Percentiles rank a stretch among this genome's conserved stretches.
phyloP scores from a whole-genome alignment of 2,888 invertebrate species.

The Alitta virens region DNA sequence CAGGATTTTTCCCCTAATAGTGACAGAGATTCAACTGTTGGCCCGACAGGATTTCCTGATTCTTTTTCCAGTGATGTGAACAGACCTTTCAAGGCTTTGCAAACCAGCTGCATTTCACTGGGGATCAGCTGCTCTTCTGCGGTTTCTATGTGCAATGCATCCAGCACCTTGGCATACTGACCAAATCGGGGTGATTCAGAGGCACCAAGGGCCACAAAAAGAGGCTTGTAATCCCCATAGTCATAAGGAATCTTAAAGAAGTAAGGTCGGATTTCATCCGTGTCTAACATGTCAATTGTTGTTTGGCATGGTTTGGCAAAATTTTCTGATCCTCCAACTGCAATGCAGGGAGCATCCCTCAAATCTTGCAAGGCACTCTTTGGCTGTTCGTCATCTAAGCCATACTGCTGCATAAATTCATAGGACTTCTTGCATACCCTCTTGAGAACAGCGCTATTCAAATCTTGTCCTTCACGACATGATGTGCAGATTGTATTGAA shows the following conservation, averaged over 20 bases:
- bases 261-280: constrained; percentile 33
- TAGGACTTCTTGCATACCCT: constrained; percentile 22
- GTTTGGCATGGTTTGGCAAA: constrained; percentile 29
- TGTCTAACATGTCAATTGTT: constrained; percentile 23
- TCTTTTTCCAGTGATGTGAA: constrained; percentile 15
- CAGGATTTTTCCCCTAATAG: constrained; percentile 23
- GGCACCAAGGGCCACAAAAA: constrained; percentile 35
- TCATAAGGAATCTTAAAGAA: constrained; percentile 29
- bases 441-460: neutral
- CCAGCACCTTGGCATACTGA: constrained; percentile 31
- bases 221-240: constrained; percentile 27
- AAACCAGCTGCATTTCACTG: constrained; percentile 26
- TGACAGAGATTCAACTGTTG: constrained; percentile 5
- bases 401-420: constrained; percentile 15
- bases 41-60: neutral
- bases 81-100: constrained; percentile 27
- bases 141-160: constrained; percentile 19
- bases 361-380: constrained; percentile 8
- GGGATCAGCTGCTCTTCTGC: constrained; percentile 21
- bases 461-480: neutral
- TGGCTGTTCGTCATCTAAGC: constrained; percentile 7
- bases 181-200: constrained; percentile 23
- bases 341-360: constrained; percentile 15
- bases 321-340: constrained; percentile 20
- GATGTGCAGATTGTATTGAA: neutral